These are phyloP conservation scores for Lysiphlebus fabarum DNA, from an alignment of 1,140 invertebrate genomes.

Conservation along the genomic window DNA sequence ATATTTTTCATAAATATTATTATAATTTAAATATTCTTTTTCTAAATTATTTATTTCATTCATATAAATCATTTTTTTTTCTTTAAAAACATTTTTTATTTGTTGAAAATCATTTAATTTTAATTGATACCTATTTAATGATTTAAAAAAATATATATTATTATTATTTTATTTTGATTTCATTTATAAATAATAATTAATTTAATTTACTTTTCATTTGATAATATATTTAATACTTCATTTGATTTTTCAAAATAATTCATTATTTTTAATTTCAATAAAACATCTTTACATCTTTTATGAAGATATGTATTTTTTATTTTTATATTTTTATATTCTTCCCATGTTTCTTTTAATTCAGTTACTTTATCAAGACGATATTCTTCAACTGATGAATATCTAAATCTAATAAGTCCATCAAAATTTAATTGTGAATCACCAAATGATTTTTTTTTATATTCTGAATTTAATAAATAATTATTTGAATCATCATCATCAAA, in stretches of 20 bases:
- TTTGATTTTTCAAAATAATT: constrained; percentile 18
- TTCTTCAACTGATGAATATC: constrained; percentile 14
- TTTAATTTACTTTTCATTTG: constrained; percentile 13
- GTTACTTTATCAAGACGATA: constrained; percentile 18
- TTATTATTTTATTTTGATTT: neutral
- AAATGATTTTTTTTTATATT: no score
- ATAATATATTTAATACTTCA: constrained; percentile 10
- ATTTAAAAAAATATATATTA: neutral
- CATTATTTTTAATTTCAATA: constrained; percentile 14
- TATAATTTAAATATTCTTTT: constrained; percentile 5
- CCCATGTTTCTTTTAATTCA: constrained; percentile 17
- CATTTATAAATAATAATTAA: constrained; percentile 3
- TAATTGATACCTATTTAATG: constrained; percentile 16
- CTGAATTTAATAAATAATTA: no score
- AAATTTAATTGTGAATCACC: neutral
- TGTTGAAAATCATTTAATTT: constrained; percentile 18
- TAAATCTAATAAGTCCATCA: neutral
- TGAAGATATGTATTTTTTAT: constrained; percentile 27
- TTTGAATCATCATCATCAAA: no score
- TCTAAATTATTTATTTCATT: constrained; percentile 16
- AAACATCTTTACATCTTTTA: constrained; percentile 22
- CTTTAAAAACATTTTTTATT: constrained; percentile 2
- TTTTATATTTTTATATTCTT: constrained; percentile 18
- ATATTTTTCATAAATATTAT: constrained; percentile 21
- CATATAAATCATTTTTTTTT: constrained; percentile 10